Evolutionary conservation across 2,888 invertebrate species (phyloP).

Genomic region (Folsomia candida): DNA sequence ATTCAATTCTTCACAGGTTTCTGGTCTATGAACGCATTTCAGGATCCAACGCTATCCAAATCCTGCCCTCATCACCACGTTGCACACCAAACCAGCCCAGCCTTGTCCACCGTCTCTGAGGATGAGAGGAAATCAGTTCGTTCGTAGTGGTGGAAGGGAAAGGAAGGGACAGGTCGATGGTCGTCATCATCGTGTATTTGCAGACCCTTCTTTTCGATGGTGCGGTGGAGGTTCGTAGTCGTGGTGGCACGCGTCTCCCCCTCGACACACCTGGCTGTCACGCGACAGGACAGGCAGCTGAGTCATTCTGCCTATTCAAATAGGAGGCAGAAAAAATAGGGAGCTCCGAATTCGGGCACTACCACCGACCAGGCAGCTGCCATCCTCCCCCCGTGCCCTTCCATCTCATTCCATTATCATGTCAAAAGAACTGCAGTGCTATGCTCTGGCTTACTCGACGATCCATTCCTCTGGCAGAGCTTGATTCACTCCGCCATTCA

Average conservation of each 20-base stretch:
- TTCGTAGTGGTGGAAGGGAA: background rate
- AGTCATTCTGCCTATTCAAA: no score
- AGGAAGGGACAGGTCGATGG: slow-evolving; percentile 19
- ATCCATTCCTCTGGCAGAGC: no score
- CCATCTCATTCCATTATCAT: slow-evolving; percentile 28
- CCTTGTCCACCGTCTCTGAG: no score
- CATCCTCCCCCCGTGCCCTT: background rate
- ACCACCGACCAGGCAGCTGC: background rate
- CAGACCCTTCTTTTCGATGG: background rate
- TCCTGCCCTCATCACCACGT: no score
- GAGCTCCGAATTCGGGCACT: background rate
- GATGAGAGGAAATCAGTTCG: no score
- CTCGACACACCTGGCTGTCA: slow-evolving; percentile 50
- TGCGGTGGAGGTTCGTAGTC: background rate
- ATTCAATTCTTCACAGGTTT: background rate
- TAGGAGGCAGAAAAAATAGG: no score
- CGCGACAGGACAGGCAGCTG: slow-evolving; percentile 48
- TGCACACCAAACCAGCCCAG: no score
- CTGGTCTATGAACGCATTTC: background rate
- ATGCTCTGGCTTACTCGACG: no score
- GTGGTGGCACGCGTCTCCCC: slow-evolving; percentile 49
- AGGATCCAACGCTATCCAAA: no score
- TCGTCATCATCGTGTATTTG: background rate
- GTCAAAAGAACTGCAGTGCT: slow-evolving; percentile 37
- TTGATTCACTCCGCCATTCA: no score